Evolutionary conservation across 2,888 invertebrate genomes (phyloP).

Genomic region (Dicyrtomina minuta): DNA sequence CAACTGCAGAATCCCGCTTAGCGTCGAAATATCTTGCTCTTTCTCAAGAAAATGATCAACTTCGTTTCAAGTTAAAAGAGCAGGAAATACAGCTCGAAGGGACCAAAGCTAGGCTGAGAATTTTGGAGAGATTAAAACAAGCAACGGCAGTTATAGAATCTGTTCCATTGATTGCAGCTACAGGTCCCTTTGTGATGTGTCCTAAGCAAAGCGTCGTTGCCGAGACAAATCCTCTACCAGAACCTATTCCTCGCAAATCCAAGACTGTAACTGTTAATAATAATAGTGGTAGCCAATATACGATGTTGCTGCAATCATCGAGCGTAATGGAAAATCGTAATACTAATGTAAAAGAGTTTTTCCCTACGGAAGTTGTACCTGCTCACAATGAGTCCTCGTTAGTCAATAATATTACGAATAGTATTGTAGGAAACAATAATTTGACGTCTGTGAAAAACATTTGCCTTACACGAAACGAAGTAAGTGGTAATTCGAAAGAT

Average conservation of each 20-base stretch:
- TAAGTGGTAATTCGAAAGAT: conserved; percentile 3
- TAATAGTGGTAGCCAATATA: not conserved
- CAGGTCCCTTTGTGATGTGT: too few relatives aligned
- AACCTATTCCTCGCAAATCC: conserved; percentile 27
- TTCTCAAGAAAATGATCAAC: conserved; percentile 51
- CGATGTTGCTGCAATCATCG: conserved; percentile 13
- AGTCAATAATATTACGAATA: conserved; percentile 22
- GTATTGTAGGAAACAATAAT: conserved; percentile 20
- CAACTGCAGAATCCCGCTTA: conserved; percentile 32
- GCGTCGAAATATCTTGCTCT: conserved; percentile 40
- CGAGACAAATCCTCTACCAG: conserved; percentile 7
- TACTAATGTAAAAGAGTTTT: conserved; percentile 5
- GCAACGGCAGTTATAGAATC: conserved; percentile 15
- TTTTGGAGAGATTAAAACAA: conserved; percentile 44
- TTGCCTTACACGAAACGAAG: not conserved
- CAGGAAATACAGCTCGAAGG: conserved; percentile 52
- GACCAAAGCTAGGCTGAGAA: conserved; percentile 49
- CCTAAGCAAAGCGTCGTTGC: too few relatives aligned
- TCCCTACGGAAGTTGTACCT: conserved; percentile 15
- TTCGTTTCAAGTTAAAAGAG: conserved; percentile 51
- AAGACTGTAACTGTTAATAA: conserved; percentile 13
- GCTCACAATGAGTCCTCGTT: conserved; percentile 20
- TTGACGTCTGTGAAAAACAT: conserved; percentile 8
- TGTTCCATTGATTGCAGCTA: not conserved
- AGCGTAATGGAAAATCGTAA: conserved; percentile 23